Percentiles rank a stretch among this genome's conserved stretches.
phyloP scores from a whole-genome alignment of 1,140 invertebrate genomes.

The Magallana angulata region DNA sequence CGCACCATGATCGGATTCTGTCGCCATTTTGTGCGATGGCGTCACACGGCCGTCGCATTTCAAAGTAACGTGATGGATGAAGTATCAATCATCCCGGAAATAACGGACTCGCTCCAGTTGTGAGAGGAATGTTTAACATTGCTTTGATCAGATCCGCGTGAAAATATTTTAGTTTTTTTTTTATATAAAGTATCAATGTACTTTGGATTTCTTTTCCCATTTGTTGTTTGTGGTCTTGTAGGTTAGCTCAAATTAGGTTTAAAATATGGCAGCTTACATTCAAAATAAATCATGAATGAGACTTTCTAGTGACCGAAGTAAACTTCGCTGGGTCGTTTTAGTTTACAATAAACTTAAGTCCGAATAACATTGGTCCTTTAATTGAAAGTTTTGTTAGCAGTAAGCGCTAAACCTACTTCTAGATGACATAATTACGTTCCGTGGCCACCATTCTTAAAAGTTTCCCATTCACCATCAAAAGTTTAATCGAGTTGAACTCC shows the following conservation, averaged over 20 bases:
- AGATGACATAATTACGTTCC: slow-evolving; percentile 22
- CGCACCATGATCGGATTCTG: not conserved
- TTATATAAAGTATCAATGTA: too few species aligned
- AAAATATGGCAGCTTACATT: too few species aligned
- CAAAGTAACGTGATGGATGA: slow-evolving; percentile 7
- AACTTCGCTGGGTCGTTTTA: not conserved
- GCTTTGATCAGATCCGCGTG: not conserved
- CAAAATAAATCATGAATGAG: too few species aligned
- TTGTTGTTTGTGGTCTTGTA: too few species aligned
- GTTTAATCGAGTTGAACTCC: slow-evolving; percentile 6
- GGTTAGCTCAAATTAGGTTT: too few species aligned
- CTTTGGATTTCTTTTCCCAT: too few species aligned
- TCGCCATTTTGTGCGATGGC: not conserved
- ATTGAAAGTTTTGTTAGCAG: slow-evolving; percentile 9
- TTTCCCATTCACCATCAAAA: slow-evolving; percentile 23
- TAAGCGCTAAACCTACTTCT: not conserved
- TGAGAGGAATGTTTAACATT: not conserved
- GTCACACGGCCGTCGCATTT: not conserved
- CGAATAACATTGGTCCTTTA: not conserved
- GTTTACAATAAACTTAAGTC: not conserved
- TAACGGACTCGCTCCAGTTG: not conserved
- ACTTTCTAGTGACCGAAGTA: too few species aligned
- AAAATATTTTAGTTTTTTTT: not conserved
- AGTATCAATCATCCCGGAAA: not conserved
- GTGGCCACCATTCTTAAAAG: slow-evolving; percentile 21